Percentiles rank a stretch among this genome's conserved stretches.
Conservation (phyloP, 2,113 vertebrate genomes). For the Probosciger aterrimus region DNA sequence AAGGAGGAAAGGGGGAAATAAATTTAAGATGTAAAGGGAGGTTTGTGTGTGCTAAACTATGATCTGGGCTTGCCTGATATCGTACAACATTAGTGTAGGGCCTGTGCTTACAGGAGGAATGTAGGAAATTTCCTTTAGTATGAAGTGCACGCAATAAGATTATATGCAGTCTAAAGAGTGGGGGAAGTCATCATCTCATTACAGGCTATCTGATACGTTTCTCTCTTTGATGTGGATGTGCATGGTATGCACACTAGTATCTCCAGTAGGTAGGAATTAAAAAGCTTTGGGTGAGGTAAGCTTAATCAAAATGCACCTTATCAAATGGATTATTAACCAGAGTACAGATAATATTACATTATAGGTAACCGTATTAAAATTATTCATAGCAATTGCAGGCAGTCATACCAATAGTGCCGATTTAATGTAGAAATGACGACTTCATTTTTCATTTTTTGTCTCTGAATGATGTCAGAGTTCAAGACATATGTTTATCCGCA, state of each 20-base stretch:
- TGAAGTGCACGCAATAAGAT: neutral
- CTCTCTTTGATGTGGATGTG: neutral
- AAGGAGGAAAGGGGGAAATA: neutral
- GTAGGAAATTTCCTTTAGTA: neutral
- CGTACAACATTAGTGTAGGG: neutral
- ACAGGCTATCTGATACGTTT: neutral
- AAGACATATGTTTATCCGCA: conserved; percentile 3
- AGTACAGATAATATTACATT: conserved; percentile 53
- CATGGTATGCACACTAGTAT: neutral
- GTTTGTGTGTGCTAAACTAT: conserved; percentile 13
- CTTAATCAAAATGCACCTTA: conserved; percentile 27
- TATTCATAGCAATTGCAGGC: conserved; percentile 37
- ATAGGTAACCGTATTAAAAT: conserved; percentile 41
- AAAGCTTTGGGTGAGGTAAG: conserved; percentile 1
- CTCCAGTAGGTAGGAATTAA: conserved; percentile 28
- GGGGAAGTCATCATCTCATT: conserved; percentile 22
- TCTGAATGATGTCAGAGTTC: conserved; percentile 38
- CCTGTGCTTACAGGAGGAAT: neutral
- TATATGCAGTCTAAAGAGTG: neutral
- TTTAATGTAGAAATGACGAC: conserved; percentile 55
- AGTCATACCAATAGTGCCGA: conserved; percentile 32
- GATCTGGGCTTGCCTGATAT: conserved; percentile 60
- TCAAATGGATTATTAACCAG: conserved; percentile 55
- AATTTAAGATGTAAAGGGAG: neutral
- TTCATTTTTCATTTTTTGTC: conserved; percentile 57